Conservation (phyloP, 2,888 invertebrate genomes). For the Eupithecia inturbata region DNA sequence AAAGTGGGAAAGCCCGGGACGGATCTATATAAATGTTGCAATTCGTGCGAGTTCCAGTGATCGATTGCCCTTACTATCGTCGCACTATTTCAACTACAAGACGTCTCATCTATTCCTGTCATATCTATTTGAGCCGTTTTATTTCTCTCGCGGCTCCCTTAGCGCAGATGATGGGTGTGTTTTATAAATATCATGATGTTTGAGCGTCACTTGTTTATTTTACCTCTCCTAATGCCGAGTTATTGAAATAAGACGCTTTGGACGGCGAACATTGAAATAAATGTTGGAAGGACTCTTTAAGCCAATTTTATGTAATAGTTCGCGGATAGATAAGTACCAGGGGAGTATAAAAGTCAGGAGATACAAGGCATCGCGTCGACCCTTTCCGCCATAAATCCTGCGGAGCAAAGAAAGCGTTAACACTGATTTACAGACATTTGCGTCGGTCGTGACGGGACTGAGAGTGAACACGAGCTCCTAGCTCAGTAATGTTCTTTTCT, state of each 20-base stretch:
- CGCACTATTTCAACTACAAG: constrained; percentile 74
- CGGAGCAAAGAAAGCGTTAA: constrained; percentile 73
- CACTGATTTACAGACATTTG: constrained; percentile 74
- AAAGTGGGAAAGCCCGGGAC: constrained; percentile 67
- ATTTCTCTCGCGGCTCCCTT: constrained; percentile 57
- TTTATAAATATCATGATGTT: constrained; percentile 56
- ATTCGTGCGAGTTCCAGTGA: constrained; percentile 70
- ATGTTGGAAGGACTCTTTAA: constrained; percentile 32
- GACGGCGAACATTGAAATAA: constrained; percentile 38
- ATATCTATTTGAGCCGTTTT: constrained; percentile 65
- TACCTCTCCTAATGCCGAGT: constrained; percentile 45
- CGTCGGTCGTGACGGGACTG: constrained; percentile 59
- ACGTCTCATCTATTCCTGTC: constrained; percentile 75
- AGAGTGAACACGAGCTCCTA: constrained; percentile 44
- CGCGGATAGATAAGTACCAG: constrained; percentile 58
- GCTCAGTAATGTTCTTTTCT: constrained; percentile 40
- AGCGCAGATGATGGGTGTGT: constrained; percentile 55
- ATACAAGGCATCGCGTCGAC: constrained; percentile 63
- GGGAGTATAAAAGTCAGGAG: constrained; percentile 59
- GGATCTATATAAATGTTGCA: constrained; percentile 78
- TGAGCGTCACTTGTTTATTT: constrained; percentile 50
- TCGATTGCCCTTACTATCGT: constrained; percentile 72
- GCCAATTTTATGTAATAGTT: constrained; percentile 41
- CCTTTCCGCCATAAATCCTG: constrained; percentile 69
- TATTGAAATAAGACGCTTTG: constrained; percentile 54